Conservation (phyloP, 1,140 invertebrate genomes). For the Periplaneta americana region DNA sequence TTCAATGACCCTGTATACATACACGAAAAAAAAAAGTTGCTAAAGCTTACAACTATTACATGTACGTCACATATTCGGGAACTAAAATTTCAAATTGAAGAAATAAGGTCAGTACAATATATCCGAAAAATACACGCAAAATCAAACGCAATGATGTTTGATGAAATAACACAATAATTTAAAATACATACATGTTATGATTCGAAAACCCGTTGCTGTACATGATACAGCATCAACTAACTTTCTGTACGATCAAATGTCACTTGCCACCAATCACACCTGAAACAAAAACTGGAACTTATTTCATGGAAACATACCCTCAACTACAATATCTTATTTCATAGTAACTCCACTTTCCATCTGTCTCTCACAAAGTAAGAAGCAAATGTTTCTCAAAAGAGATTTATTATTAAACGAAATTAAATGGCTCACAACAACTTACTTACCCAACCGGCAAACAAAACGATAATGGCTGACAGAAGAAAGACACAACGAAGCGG, state of each 20-base stretch:
- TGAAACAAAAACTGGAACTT: constrained; percentile 4
- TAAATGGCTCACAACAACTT: background rate
- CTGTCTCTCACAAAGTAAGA: no score
- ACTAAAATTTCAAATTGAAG: constrained; percentile 6
- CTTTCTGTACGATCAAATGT: constrained; percentile 6
- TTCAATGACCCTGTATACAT: background rate
- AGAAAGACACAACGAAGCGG: background rate
- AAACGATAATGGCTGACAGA: constrained; percentile 12
- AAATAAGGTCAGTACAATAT: constrained; percentile 1
- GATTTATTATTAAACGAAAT: background rate
- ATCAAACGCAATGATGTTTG: background rate
- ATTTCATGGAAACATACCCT: background rate
- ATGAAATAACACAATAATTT: background rate
- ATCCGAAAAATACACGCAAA: background rate
- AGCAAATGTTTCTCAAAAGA: no score
- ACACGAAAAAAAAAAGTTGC: no score
- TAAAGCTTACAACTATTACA: background rate
- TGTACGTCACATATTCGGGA: background rate
- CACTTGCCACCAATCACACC: constrained; percentile 14
- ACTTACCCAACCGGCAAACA: constrained; percentile 12
- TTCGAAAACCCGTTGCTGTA: constrained; percentile 17
- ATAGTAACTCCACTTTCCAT: no score
- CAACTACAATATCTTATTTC: no score
- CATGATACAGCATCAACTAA: constrained; percentile 17
- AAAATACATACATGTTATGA: constrained; percentile 8